Conservation (phyloP, 1,140 invertebrate genomes). For the Euura lappo region DNA sequence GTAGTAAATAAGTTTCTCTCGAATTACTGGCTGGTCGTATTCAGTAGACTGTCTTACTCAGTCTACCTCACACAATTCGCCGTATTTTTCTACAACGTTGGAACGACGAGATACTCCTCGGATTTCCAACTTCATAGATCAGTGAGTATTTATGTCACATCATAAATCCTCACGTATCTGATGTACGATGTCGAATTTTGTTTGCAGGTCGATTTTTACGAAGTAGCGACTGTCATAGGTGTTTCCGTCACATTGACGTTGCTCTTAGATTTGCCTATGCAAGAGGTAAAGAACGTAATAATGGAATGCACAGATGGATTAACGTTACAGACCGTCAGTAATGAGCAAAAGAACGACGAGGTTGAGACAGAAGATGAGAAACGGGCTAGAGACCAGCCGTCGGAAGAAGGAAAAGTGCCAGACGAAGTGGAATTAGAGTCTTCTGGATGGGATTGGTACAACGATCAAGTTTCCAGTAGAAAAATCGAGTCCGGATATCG, state of each 20-base stretch:
- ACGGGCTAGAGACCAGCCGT: not conserved
- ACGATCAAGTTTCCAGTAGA: slow-evolving; percentile 28
- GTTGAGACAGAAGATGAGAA: slow-evolving; percentile 8
- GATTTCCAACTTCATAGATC: slow-evolving; percentile 62
- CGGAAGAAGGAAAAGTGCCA: slow-evolving; percentile 17
- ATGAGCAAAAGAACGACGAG: slow-evolving; percentile 22
- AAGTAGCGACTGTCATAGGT: slow-evolving; percentile 43
- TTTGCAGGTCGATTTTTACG: slow-evolving; percentile 53
- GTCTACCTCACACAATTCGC: slow-evolving; percentile 78
- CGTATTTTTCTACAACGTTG: slow-evolving; percentile 69
- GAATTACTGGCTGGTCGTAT: slow-evolving; percentile 67
- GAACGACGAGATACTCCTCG: slow-evolving; percentile 60
- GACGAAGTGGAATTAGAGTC: slow-evolving; percentile 28
- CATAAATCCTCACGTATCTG: not conserved
- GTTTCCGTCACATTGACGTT: slow-evolving; percentile 57
- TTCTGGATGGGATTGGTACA: slow-evolving; percentile 31
- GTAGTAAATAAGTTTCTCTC: slow-evolving; percentile 70
- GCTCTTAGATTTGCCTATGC: slow-evolving; percentile 63
- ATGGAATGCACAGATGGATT: slow-evolving; percentile 47
- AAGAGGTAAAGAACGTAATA: slow-evolving; percentile 60
- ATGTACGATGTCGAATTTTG: slow-evolving; percentile 14
- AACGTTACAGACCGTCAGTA: slow-evolving; percentile 10
- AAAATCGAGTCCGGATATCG: slow-evolving; percentile 23
- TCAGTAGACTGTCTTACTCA: slow-evolving; percentile 75
- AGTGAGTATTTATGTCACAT: slow-evolving; percentile 51